Conservation (phyloP, 1,140 invertebrate species). For the Drosophila lacertosa region DNA sequence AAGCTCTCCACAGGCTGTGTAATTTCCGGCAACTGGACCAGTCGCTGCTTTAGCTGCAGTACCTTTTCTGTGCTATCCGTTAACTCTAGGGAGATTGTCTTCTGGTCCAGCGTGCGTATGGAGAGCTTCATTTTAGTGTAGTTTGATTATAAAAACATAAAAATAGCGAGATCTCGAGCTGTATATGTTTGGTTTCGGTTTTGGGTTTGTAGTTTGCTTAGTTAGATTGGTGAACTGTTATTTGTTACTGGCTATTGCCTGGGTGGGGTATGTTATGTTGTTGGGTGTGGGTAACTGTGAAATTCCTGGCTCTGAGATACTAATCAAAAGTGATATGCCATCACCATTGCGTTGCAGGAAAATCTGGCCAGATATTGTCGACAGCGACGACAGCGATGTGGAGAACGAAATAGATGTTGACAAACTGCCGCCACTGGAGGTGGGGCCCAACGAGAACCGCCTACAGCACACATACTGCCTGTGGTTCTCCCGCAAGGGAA, state of each 20-base stretch:
- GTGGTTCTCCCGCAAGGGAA: slow-evolving; percentile 87
- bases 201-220: slow-evolving; percentile 5
- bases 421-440: slow-evolving; percentile 85
- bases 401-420: slow-evolving; percentile 83
- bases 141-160: no score
- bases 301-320: slow-evolving; percentile 13
- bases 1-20: slow-evolving; percentile 49
- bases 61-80: slow-evolving; percentile 51
- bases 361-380: slow-evolving; percentile 76
- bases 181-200: not conserved
- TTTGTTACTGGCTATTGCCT: no score
- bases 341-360: slow-evolving; percentile 59
- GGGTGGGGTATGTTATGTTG: not conserved
- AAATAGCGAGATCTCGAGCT: not conserved
- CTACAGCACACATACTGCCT: slow-evolving; percentile 92
- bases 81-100: slow-evolving; percentile 58
- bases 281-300: not conserved
- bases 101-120: slow-evolving; percentile 70
- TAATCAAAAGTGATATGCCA: slow-evolving; percentile 43
- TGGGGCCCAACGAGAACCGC: slow-evolving; percentile 89
- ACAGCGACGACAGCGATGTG: slow-evolving; percentile 83
- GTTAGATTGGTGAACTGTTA: not conserved
- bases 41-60: slow-evolving; percentile 50
- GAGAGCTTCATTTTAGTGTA: slow-evolving; percentile 72
- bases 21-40: slow-evolving; percentile 48